These are phyloP conservation scores for Tinamus guttatus DNA, from an alignment of 2,113 vertebrate genomes.

Conservation along the genomic window DNA sequence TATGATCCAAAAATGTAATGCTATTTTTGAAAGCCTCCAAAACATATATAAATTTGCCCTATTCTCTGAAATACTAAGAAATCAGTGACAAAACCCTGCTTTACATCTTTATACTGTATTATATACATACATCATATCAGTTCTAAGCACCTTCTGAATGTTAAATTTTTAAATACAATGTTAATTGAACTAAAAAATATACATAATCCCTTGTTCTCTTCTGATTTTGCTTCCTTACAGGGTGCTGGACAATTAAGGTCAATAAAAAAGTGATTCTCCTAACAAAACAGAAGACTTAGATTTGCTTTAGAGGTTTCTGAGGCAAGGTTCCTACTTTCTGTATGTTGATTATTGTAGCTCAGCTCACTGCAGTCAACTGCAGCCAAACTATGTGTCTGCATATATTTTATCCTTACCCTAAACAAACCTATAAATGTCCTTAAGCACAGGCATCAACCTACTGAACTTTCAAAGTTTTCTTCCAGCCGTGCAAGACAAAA, in stretches of 20 bases:
- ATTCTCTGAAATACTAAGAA: background rate
- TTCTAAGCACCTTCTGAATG: background rate
- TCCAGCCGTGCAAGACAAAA: constrained; percentile 5
- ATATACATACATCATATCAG: background rate
- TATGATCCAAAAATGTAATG: constrained; percentile 1
- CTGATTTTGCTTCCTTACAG: background rate
- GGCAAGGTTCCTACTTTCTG: background rate
- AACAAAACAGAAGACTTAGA: background rate
- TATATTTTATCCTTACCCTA: background rate
- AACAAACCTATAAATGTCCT: background rate
- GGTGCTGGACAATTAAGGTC: background rate
- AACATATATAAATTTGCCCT: background rate
- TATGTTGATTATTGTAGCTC: background rate
- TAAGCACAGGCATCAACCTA: background rate
- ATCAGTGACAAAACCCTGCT: background rate
- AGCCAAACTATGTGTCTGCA: background rate
- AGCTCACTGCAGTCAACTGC: background rate
- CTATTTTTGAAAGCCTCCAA: background rate
- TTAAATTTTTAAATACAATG: too few relatives aligned
- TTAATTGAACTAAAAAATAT: too few relatives aligned
- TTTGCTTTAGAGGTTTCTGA: background rate
- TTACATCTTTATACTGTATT: background rate
- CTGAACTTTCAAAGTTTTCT: background rate
- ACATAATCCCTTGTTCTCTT: background rate
- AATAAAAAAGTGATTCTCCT: background rate